These are phyloP conservation scores for Chrysopilus asiliformis DNA, from an alignment of 2,888 invertebrate genomes.

Conservation along the genomic window DNA sequence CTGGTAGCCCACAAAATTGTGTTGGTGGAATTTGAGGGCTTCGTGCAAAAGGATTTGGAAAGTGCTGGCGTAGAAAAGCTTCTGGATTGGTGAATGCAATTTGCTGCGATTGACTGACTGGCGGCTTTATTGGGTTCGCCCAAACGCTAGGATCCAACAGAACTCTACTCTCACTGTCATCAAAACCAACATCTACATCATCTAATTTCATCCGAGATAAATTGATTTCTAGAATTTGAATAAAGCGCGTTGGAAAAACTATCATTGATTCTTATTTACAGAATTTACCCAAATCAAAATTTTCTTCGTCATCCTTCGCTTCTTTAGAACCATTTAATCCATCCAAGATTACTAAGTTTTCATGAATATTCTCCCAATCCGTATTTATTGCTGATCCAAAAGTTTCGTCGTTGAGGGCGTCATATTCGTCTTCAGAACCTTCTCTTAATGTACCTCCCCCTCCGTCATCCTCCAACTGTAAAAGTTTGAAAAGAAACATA, in stretches of 20 bases:
- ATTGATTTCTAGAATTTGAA: conserved; percentile 33
- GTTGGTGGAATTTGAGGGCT: conserved; percentile 15
- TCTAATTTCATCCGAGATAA: conserved; percentile 32
- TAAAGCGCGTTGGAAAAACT: conserved; percentile 1
- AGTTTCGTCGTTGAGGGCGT: conserved; percentile 85
- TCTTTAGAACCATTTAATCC: conserved; percentile 29
- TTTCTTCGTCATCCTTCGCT: conserved; percentile 22
- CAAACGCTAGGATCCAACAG: conserved; percentile 38
- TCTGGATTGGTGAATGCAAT: conserved; percentile 19
- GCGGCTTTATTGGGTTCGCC: conserved; percentile 32
- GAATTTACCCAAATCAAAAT: conserved; percentile 25
- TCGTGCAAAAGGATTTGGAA: conserved; percentile 21
- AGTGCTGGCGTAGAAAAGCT: conserved; percentile 25
- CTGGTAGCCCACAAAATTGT: conserved; percentile 4
- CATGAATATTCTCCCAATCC: conserved; percentile 63
- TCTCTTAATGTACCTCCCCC: conserved; percentile 44
- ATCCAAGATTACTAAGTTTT: conserved; percentile 49
- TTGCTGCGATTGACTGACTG: conserved; percentile 14
- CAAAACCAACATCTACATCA: conserved; percentile 29
- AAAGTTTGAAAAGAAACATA: background rate
- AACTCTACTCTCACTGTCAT: conserved; percentile 27
- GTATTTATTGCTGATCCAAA: conserved; percentile 67
- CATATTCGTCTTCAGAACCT: conserved; percentile 69
- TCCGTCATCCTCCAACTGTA: conserved; percentile 29
- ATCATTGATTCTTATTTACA: background rate